Evolutionary conservation across 2,797 vertebrate species (phyloP).

Genomic region (Sebastes baramenuke): DNA sequence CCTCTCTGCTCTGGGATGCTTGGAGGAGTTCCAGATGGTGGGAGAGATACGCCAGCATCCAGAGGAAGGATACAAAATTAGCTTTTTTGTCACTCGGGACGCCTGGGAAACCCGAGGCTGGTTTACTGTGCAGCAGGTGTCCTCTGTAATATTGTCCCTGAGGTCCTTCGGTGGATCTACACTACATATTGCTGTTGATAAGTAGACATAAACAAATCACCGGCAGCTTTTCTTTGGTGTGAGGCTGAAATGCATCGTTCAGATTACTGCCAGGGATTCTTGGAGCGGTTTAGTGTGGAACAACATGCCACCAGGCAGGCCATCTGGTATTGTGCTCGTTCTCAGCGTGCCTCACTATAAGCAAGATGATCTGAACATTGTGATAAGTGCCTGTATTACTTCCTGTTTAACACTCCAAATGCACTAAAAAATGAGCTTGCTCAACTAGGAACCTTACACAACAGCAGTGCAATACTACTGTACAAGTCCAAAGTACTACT

Average conservation of each 20-base stretch:
- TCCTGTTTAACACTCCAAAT: not conserved
- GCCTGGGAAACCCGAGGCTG: not conserved
- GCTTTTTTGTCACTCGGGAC: not conserved
- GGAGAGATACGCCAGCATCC: not conserved
- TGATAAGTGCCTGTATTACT: not conserved
- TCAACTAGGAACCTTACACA: not conserved
- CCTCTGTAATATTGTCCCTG: not conserved
- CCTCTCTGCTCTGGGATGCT: not conserved
- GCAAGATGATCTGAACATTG: conserved; percentile 24
- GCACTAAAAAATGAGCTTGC: not conserved
- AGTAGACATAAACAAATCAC: not conserved
- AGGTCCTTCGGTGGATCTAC: not conserved
- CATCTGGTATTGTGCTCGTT: conserved; percentile 63
- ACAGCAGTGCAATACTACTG: not conserved
- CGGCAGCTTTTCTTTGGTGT: not conserved
- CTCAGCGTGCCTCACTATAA: not conserved
- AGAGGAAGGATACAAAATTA: not conserved
- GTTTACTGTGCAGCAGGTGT: not conserved
- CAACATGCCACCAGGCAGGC: conserved; percentile 49
- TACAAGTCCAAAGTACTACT: not conserved
- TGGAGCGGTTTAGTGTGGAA: conserved; percentile 42
- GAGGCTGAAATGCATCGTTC: not conserved
- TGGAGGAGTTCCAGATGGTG: conserved; percentile 16
- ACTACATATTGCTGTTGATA: not conserved
- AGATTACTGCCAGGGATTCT: conserved; percentile 40